Base-by-base conservation (phyloP, 2,113 vertebrate species). In the Apteryx owenii region DNA sequence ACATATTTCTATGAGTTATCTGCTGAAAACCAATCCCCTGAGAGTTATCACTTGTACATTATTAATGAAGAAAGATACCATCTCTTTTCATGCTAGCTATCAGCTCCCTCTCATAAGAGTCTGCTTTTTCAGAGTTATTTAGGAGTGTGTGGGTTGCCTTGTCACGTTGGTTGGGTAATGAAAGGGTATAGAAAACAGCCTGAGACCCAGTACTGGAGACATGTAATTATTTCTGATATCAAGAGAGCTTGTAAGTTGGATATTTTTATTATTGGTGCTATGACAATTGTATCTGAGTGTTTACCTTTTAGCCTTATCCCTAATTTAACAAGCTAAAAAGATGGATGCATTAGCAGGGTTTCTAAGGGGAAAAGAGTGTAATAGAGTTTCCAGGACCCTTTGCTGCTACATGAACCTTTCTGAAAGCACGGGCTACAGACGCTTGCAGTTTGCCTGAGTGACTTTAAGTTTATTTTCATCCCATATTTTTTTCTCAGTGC, bases 211-310 rank as follows among this genome's bases (percentile, higher is more conserved):
- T 87, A 56, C 58, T 61, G 85, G 66, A 91, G 92, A 40, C 7
- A 6, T 81, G 83, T 36, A 96, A 81, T 96, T 96, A 93, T 94
- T 96, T 96, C 87, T 97, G 85, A 87, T 96, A 87, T 70, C 51
- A 75, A 56, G 71, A 94, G 29, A 85, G n/a, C 36, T 51, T 44
- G 17, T 20, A 71, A 85, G 31, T 44, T 93, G 25, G 11, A 46
- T 14, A 0, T 2, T 33, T 44, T 77, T 83, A 61, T 81, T 77
- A 69, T 91, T 84, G 66, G 17, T 51, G 66, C 82, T 80, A 18
- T 62, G 48, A 89, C 76, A 82, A 72, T 85, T 40, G 58, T 20
- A 69, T 44, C 77, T 53, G 22, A 44, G 44, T 81, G n/a, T 85
- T 93, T 90, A 44, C 73, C 68, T 95, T 93, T 76, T 82, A 73